Evolutionary conservation across 2,888 invertebrate genomes (phyloP), one percentile per base, ranked within the genome.

Genomic region (Pseudococcus jackbeardsleyi): DNA sequence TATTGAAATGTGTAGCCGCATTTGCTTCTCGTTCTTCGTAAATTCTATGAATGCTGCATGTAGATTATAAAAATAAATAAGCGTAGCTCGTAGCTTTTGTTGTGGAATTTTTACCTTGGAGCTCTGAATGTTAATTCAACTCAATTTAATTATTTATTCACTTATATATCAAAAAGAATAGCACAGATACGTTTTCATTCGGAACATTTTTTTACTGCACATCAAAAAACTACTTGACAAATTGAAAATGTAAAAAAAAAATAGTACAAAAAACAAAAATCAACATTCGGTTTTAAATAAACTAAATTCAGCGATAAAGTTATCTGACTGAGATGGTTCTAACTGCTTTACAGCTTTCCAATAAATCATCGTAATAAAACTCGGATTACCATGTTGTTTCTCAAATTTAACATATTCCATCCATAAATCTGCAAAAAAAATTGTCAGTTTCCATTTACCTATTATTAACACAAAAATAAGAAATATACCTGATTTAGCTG

Each of bases 351-450:
- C 91, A 39, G 96, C 96, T 91, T 94, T 93, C 90, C 93, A 93
- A 90, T 94, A 94, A 48, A 96, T 91, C 2, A 92, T 91, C 0
- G 93, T 92, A 50, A 94, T 92, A 89, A 92, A 92, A 90, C 93
- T 93, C 0, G 93, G 92, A 89, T 94, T 93, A 5, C 95, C 94
- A 90, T 93, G 91, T 89, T 93, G 93, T 89, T 93, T 93, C 92
- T 96, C 96, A 91, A 96, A 95, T 89, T 93, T 92, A 87, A 96
- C 93, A 90, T 94, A 95, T 90, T 95, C 93, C 90, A 95, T 92
- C 96, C 96, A 97, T 19, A 96, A 92, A 89, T 94, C 93, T 6
- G 15, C 12, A 89, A 33, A 89, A 89, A 59, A 87, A 88, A 89
- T 54, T 48, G 42, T 39, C 42, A 12, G 26, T 68, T 86, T 19